Evolutionary conservation across 2,113 vertebrate genomes (phyloP), one percentile per base, ranked within the genome.

Genomic region (Rallus limicola): DNA sequence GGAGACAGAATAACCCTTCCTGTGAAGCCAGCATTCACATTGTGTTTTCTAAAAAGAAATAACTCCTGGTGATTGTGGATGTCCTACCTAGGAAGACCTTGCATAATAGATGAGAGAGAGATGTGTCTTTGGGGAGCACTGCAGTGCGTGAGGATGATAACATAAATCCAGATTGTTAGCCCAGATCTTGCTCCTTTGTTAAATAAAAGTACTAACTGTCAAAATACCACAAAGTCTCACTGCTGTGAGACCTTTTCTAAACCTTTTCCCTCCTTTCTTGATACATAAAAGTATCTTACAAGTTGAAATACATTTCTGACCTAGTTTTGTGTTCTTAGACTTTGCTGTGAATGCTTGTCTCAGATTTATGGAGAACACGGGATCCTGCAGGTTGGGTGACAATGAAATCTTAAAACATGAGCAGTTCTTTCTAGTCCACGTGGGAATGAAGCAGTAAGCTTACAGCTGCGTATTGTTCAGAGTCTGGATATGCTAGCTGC

Each of bases 81-180:
- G 14, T 34, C 34, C 70, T 63, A 2, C 25, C 14, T 72, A 20
- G 65, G 58, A 58, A 42, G 40, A 11, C 31, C 11, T 58, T 36
- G 58, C 5, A 5, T 13, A 28, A 9, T 16, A 50, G 8, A 6
- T 33, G 31, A 16, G 20, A 21, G 1, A 19, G 33, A 56, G 25
- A 15, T 14, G 11, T 71, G 58, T 33, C 33, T 59, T 71, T 36
- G 15, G 33, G 72, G 26, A 67, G 31, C 21, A 8, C 15, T 19
- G 0, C 46, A 38, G n/a, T 1, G 1, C 6, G 2, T 13, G 53
- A n/a, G 55, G 52, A 11, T 42, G 24, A 25, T 55, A 11, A 48
- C 24, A 18, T n/a, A 34, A 31, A 10, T 38, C 40, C 50, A 58
- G 34, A 42, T 23, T 63, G 25, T 23, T 58, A 58, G 56, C 40